Base-by-base conservation (phyloP, 2,113 vertebrate genomes). In the Condylura cristata region DNA sequence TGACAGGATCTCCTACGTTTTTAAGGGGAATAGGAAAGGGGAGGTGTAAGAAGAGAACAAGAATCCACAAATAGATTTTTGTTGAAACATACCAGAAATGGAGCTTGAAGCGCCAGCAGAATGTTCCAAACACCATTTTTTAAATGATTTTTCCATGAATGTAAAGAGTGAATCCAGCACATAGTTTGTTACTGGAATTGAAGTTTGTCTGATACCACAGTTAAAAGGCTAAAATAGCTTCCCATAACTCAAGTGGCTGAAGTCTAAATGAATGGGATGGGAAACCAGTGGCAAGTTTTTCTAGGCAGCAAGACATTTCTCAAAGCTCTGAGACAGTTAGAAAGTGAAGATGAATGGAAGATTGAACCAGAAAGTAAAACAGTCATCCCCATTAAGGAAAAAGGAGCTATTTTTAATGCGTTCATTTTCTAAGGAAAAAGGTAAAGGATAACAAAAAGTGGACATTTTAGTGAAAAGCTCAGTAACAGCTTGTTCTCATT, bases 121-220 rank as follows among this genome's bases (percentile, higher is more conserved):
- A 53, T 97, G 88, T 91, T 98, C 94, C 95, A 97, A 93, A 93
- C 89, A 89, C 90, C 95, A 95, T 96, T 95, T 97, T 92, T 85
- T 93, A 96, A 96, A 74, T 94, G 30, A 92, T 95, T 97, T 97
- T 97, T 98, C 95, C 96, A 96, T 96, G 95, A 97, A 96, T 86
- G 71, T 94, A 91, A 95, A 96, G 82, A 97, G 89, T 92, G 41
- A 96, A 92, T 81, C 71, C 7, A 95, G 94, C 58, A 84, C 78
- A 86, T 53, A 90, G 95, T 95, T 96, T 96, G 97, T 95, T 97
- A 92, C 95, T 97, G 92, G 83, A 97, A 97, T 92, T 93, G 94
- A 86, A 95, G 83, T 96, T 95, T 95, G 89, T 97, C 96, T 87
- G 96, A 93, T 94, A 96, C 5, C 1, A 87, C 92, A 90, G 94